These are phyloP conservation scores for Acropora yongei DNA, from an alignment of 64 coral and sea anemone species.

Conservation along the genomic window DNA sequence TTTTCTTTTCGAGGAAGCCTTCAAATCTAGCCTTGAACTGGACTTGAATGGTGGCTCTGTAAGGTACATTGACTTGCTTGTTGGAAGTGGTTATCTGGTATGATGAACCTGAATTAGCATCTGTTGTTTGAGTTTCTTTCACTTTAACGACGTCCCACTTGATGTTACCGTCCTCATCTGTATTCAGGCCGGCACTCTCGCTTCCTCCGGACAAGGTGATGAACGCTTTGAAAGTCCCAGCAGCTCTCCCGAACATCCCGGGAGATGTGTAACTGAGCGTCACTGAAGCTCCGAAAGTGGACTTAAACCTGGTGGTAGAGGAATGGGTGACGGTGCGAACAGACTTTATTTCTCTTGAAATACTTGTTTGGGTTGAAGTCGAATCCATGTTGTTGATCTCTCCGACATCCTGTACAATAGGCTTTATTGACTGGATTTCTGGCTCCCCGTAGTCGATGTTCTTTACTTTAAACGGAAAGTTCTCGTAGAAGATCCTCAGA, in stretches of 20 bases:
- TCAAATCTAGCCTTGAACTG: slow-evolving; percentile 74
- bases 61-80: slow-evolving; percentile 44
- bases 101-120: background rate
- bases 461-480: slow-evolving; percentile 55
- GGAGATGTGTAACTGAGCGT: slow-evolving; percentile 66
- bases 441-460: slow-evolving; percentile 50
- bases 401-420: slow-evolving; percentile 49
- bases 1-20: slow-evolving; percentile 59
- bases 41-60: slow-evolving; percentile 67
- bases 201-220: background rate
- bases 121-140: background rate
- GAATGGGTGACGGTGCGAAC: slow-evolving; percentile 78
- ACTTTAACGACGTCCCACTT: slow-evolving; percentile 41
- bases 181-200: slow-evolving; percentile 7
- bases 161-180: slow-evolving; percentile 1
- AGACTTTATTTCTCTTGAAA: slow-evolving; percentile 41
- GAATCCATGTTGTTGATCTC: slow-evolving; percentile 42
- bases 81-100: slow-evolving; percentile 39
- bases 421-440: slow-evolving; percentile 31
- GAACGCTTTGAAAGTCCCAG: slow-evolving; percentile 19
- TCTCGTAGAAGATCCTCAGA: slow-evolving; percentile 42
- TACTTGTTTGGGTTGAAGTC: background rate
- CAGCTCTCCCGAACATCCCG: background rate
- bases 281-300: slow-evolving; percentile 40
- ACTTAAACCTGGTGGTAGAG: slow-evolving; percentile 50